phyloP scores from a whole-genome alignment of 1,140 invertebrate genomes.

The Dendroctonus ponderosae region DNA sequence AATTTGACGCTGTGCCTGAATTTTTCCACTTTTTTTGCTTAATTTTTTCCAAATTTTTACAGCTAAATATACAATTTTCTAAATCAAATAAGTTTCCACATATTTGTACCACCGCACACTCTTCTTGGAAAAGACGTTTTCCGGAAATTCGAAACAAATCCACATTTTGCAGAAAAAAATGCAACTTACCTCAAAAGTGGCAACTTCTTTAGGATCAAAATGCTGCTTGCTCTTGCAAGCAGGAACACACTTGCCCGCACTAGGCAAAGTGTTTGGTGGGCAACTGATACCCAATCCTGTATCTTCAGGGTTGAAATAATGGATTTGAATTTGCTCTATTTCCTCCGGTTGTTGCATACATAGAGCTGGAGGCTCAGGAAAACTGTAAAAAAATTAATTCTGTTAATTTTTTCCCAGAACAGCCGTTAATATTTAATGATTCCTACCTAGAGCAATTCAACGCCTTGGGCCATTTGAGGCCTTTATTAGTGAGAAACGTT shows the following conservation, averaged over 20 bases:
- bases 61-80: too few species aligned
- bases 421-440: neutral
- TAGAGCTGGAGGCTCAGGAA: constrained; percentile 47
- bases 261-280: constrained; percentile 31
- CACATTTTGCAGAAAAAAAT: neutral
- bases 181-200: constrained; percentile 32
- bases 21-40: too few species aligned
- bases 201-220: constrained; percentile 23
- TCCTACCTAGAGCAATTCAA: constrained; percentile 74
- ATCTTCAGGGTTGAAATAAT: constrained; percentile 32
- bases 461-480: constrained; percentile 69
- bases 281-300: constrained; percentile 31
- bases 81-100: too few species aligned
- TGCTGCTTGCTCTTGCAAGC: constrained; percentile 28
- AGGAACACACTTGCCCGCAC: constrained; percentile 50
- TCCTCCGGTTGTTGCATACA: constrained; percentile 45
- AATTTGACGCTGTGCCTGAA: too few species aligned
- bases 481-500: constrained; percentile 65
- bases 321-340: constrained; percentile 20
- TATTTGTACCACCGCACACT: too few species aligned
- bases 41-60: too few species aligned
- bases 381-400: constrained; percentile 52
- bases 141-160: too few species aligned
- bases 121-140: too few species aligned
- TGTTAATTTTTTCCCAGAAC: neutral